Conservation (phyloP, 2,888 invertebrate species). For the Cenopis cana region DNA sequence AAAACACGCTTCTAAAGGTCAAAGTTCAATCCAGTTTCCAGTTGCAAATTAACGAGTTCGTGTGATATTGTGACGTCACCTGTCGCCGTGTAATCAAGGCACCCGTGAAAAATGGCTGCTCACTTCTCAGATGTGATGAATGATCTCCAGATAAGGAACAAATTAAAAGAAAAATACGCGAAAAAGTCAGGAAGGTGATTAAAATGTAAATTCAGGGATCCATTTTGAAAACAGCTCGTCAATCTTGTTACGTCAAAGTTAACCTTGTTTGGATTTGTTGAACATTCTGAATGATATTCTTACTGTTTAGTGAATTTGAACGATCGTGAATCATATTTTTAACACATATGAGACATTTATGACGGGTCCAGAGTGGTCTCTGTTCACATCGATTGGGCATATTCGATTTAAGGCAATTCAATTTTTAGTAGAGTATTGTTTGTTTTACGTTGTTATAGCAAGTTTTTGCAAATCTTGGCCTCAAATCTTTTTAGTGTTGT, state of each 20-base stretch:
- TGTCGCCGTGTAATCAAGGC: slow-evolving; percentile 64
- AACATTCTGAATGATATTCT: too few species aligned
- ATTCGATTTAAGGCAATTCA: too few species aligned
- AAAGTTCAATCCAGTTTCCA: slow-evolving; percentile 41
- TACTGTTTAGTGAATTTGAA: too few species aligned
- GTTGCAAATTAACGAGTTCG: slow-evolving; percentile 58
- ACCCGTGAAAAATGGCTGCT: slow-evolving; percentile 66
- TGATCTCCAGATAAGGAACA: slow-evolving; percentile 41
- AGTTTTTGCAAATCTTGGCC: too few species aligned
- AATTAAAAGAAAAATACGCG: slow-evolving; percentile 40
- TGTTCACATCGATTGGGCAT: too few species aligned
- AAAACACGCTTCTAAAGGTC: slow-evolving; percentile 11
- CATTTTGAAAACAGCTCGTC: neutral
- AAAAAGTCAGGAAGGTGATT: slow-evolving; percentile 24
- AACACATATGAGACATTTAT: too few species aligned
- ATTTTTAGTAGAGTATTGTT: too few species aligned
- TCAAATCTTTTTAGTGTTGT: too few species aligned
- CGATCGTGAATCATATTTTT: neutral
- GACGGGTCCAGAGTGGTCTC: too few species aligned
- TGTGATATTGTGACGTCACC: slow-evolving; percentile 60
- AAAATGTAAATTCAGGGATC: slow-evolving; percentile 22
- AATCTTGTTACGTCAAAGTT: neutral
- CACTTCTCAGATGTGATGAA: slow-evolving; percentile 49
- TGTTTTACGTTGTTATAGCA: too few species aligned
- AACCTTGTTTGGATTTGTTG: neutral